phyloP scores from a whole-genome alignment of 1,140 invertebrate species.

The Drosophila lini region DNA sequence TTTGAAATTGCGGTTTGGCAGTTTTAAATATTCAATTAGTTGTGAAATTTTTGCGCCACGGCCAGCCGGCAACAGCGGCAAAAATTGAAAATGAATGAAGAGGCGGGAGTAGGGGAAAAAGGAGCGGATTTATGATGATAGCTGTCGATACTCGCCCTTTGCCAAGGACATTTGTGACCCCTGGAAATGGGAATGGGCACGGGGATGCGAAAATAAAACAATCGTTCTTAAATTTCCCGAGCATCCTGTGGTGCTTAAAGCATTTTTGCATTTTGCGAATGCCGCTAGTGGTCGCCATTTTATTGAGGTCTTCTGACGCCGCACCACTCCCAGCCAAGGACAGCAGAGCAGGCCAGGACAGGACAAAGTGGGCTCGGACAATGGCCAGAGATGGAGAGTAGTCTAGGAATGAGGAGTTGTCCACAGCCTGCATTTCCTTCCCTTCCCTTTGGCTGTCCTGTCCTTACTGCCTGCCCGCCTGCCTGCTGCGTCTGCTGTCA shows the following conservation, averaged over 20 bases:
- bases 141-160: conserved; percentile 60
- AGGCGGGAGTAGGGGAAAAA: not conserved
- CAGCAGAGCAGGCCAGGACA: conserved; percentile 10
- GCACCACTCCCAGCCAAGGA: conserved; percentile 46
- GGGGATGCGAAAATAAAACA: conserved; percentile 12
- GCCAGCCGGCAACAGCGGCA: conserved; percentile 35
- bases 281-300: conserved; percentile 51
- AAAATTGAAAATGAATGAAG: conserved; percentile 50
- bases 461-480: not conserved
- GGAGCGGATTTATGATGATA: conserved; percentile 45
- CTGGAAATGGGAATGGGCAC: not conserved
- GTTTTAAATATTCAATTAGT: conserved; percentile 84
- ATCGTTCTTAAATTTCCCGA: conserved; percentile 22
- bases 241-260: conserved; percentile 34
- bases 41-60: conserved; percentile 73
- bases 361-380: conserved; percentile 46
- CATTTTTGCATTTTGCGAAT: conserved; percentile 37
- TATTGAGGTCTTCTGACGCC: conserved; percentile 72
- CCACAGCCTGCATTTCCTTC: conserved; percentile 33
- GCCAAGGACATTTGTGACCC: conserved; percentile 44
- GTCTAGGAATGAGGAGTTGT: conserved; percentile 13
- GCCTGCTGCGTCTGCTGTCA: conserved; percentile 44
- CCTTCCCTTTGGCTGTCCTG: not conserved
- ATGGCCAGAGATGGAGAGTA: conserved; percentile 10
- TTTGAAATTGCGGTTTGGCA: conserved; percentile 84